These are phyloP conservation scores for Jordanella pulchra DNA, from an alignment of 2,797 vertebrate species.

Conservation along the genomic window DNA sequence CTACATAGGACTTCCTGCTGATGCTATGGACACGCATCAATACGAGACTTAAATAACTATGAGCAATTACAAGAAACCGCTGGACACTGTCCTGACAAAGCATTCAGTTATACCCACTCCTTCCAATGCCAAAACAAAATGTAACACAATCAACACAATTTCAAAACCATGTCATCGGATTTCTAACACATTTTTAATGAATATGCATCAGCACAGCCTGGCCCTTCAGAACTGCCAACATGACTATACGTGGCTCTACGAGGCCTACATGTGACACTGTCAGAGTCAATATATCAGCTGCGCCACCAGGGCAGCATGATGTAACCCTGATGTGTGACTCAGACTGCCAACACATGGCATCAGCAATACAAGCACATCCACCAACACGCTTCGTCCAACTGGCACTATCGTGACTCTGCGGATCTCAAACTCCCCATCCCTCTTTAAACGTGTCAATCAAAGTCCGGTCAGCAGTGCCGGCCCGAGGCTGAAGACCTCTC, in stretches of 20 bases:
- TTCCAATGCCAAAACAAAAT: constrained; percentile 14
- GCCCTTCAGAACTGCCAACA: constrained; percentile 32
- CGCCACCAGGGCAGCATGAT: constrained; percentile 51
- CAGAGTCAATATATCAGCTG: constrained; percentile 62
- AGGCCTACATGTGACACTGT: constrained; percentile 61
- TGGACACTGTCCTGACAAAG: constrained; percentile 25
- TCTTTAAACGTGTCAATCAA: constrained; percentile 46
- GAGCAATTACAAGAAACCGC: constrained; percentile 32
- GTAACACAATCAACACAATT: constrained; percentile 7
- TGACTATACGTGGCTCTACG: constrained; percentile 26
- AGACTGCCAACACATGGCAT: constrained; percentile 57
- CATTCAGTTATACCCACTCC: constrained; percentile 18
- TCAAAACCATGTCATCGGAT: background rate
- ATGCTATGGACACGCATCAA: constrained; percentile 51
- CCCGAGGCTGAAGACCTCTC: constrained; percentile 28
- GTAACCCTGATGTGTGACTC: constrained; percentile 62
- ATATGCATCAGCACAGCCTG: constrained; percentile 10
- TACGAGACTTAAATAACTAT: constrained; percentile 47
- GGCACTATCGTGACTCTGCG: constrained; percentile 15
- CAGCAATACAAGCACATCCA: constrained; percentile 28
- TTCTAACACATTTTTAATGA: constrained; percentile 20
- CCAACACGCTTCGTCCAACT: constrained; percentile 28
- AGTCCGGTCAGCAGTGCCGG: constrained; percentile 20
- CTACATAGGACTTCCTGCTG: constrained; percentile 50
- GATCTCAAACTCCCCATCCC: constrained; percentile 2